Base-by-base conservation (phyloP, 2,888 invertebrate species). In the Dynastes tityus region DNA sequence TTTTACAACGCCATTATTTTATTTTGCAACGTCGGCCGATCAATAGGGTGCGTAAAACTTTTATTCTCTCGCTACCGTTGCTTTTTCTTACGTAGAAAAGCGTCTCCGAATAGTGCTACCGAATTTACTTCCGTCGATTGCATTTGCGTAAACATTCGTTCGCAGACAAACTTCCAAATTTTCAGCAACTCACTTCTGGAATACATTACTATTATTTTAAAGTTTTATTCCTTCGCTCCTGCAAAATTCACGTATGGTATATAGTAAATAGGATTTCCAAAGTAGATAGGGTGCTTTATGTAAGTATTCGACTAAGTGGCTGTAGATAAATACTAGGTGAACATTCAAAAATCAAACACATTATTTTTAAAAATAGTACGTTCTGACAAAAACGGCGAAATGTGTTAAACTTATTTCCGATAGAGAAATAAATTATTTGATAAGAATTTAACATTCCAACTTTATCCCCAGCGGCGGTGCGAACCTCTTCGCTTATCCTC, bases 1-100 rank as follows among this genome's bases (percentile, higher is more conserved):
- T 74, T 74, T 74, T 74, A 74, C 73, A 74, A 61, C 73, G 45
- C 73, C 61, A 61, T 74, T 74, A 74, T 74, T 74, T 74, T 74
- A 74, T 74, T 74, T 74, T 74, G 73, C 73, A 61, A 74, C 73
- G 73, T 74, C 45, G 73, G 61, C 63, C 73, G 73, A 74, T 74
- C 73, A 74, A 74, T 74, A 74, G 45, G n/a, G 45, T 61, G 73
- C 73, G 73, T 74, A 74, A 74, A 74, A 74, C 61, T 74, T 74
- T 74, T 74, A 74, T 74, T 74, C 73, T 74, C 22, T 13, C 22
- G 45, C 61, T 74, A 40, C 55, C 61, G 45, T 40, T 74, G 49
- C 61, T 61, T 74, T 61, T 74, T 61, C 61, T 74, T 61, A 61
- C 29, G 37, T 49, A 29, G 45, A 27, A 22, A 29, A 61, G 13